Conservation (phyloP, 2,797 vertebrate species). For the Oceanodroma leucorhoa region DNA sequence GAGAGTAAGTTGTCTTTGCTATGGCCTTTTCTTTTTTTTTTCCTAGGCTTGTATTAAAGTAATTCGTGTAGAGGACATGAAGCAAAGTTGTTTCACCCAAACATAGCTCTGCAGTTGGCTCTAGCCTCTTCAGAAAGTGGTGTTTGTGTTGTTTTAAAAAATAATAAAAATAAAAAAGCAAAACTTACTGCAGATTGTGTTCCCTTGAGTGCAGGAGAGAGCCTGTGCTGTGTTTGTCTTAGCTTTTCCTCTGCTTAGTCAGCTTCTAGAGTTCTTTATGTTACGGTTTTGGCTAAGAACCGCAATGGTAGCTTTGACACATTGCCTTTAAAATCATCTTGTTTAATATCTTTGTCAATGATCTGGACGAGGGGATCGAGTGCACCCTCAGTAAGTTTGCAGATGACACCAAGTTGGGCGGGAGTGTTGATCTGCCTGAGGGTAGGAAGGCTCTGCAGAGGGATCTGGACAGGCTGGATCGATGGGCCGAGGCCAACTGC, state of each 20-base stretch:
- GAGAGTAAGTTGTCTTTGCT: constrained; percentile 81
- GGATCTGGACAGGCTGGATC: too few relatives aligned
- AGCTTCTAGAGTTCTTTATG: not conserved
- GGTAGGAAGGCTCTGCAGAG: too few relatives aligned
- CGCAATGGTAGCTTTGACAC: accelerated
- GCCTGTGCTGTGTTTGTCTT: not conserved
- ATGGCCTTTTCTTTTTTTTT: not conserved
- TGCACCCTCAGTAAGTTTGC: too few relatives aligned
- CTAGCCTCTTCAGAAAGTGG: not conserved
- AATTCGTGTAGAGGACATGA: not conserved
- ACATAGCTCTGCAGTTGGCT: not conserved
- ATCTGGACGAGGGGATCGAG: too few relatives aligned
- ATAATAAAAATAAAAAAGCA: not conserved
- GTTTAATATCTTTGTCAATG: not conserved
- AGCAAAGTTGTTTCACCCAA: not conserved
- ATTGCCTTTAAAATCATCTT: not conserved
- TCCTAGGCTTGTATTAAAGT: not conserved
- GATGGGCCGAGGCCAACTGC: too few relatives aligned
- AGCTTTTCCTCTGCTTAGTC: not conserved
- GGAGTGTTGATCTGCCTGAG: too few relatives aligned
- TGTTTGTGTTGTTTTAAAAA: not conserved
- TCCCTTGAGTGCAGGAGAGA: not conserved
- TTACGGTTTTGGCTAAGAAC: not conserved
- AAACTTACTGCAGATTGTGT: not conserved
- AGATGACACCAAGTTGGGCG: too few relatives aligned